phyloP scores from a whole-genome alignment of 2,888 invertebrate genomes.

The Helobdella robusta region DNA sequence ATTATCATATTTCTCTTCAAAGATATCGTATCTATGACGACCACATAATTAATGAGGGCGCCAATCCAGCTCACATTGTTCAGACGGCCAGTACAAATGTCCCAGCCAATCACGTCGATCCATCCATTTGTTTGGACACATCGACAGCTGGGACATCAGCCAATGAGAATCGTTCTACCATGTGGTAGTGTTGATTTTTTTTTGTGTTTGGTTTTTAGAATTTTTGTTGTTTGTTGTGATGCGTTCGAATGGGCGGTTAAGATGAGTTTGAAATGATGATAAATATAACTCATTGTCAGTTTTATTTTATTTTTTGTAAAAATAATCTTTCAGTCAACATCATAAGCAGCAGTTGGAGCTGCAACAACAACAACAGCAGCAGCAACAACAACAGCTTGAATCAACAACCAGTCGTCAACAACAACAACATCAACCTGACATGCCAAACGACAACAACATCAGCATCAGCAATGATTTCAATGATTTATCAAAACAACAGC shows the following conservation, averaged over 20 bases:
- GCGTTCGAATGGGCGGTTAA: too few species aligned
- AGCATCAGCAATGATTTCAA: neutral
- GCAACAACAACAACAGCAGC: too few species aligned
- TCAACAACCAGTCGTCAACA: neutral
- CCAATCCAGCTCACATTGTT: neutral
- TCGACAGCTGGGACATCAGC: neutral
- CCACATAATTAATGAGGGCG: slow-evolving; percentile 9
- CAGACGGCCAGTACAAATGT: neutral
- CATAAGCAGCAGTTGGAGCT: too few species aligned
- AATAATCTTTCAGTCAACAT: too few species aligned
- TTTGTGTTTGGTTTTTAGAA: neutral
- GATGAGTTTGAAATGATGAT: too few species aligned
- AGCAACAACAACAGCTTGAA: too few species aligned
- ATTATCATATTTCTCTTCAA: neutral
- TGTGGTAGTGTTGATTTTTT: neutral
- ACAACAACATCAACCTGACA: neutral
- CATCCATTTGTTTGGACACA: neutral
- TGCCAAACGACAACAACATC: neutral
- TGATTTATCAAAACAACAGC: neutral
- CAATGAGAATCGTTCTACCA: slow-evolving; percentile 4
- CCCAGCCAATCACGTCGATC: neutral
- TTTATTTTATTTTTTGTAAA: too few species aligned
- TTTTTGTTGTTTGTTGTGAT: too few species aligned
- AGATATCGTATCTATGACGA: slow-evolving; percentile 23
- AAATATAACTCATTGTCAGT: too few species aligned